Percentiles rank a stretch among this genome's conserved stretches.
phyloP scores from a whole-genome alignment of 1,140 invertebrate species.

The Bombus terrestris region DNA sequence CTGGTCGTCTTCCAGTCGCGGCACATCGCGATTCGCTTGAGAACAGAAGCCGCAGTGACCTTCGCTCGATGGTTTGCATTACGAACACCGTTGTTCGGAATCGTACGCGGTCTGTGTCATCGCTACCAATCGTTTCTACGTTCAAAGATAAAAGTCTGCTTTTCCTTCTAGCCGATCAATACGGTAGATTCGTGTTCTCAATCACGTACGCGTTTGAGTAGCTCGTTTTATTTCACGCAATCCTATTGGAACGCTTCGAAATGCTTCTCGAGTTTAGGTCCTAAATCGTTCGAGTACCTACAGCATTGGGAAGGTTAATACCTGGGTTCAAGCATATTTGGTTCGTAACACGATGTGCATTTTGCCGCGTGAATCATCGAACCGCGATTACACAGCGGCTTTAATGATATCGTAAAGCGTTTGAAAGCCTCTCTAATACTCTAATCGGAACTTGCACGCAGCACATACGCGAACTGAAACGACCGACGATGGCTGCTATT shows the following conservation, averaged over 20 bases:
- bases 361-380: slow-evolving; percentile 29
- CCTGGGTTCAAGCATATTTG: neutral
- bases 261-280: neutral
- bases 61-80: slow-evolving; percentile 74
- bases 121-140: slow-evolving; percentile 15
- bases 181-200: neutral
- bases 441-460: neutral
- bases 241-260: no score
- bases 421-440: neutral
- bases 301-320: neutral
- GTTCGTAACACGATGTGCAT: neutral
- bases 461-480: slow-evolving; percentile 1
- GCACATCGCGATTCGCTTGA: slow-evolving; percentile 59
- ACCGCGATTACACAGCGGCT: neutral
- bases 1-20: slow-evolving; percentile 41
- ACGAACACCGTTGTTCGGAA: slow-evolving; percentile 67
- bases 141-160: slow-evolving; percentile 25
- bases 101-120: slow-evolving; percentile 30
- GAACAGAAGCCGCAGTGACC: slow-evolving; percentile 65
- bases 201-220: neutral
- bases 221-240: no score
- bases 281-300: neutral
- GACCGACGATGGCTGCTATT: neutral
- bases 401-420: neutral
- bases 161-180: neutral